A percentile compares a stretch with the other conserved stretches of the same genome.
These are phyloP conservation scores for Alethe diademata DNA, from an alignment of 2,113 vertebrate genomes.

Conservation along the genomic window DNA sequence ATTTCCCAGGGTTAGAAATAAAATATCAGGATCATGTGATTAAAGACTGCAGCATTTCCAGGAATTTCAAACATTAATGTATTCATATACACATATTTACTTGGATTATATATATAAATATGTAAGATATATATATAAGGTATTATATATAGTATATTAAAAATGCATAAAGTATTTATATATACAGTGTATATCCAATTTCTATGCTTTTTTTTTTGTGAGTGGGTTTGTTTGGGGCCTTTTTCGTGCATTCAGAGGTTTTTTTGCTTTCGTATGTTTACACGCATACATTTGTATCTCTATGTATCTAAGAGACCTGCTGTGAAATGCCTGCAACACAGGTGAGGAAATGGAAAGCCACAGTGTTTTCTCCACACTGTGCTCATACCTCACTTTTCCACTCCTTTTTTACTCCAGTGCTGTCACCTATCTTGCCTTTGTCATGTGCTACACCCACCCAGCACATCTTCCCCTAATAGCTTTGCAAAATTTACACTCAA, in stretches of 20 bases:
- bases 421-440: background rate
- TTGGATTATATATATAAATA: background rate
- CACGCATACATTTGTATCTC: too few relatives aligned
- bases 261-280: background rate
- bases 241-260: too few relatives aligned
- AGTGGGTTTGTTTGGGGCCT: background rate
- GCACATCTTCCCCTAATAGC: background rate
- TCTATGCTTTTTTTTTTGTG: background rate
- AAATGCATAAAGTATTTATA: background rate
- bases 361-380: background rate
- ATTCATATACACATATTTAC: background rate
- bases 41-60: background rate
- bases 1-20: background rate
- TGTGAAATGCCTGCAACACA: background rate
- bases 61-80: background rate
- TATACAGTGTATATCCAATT: background rate
- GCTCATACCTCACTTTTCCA: background rate
- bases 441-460: background rate
- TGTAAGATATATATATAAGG: background rate
- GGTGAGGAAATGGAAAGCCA: background rate
- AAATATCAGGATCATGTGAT: background rate
- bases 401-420: background rate
- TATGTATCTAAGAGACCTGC: background rate
- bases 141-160: background rate
- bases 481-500: background rate